Conservation (phyloP, 2,797 vertebrate species). For the Molossus alvarezi region DNA sequence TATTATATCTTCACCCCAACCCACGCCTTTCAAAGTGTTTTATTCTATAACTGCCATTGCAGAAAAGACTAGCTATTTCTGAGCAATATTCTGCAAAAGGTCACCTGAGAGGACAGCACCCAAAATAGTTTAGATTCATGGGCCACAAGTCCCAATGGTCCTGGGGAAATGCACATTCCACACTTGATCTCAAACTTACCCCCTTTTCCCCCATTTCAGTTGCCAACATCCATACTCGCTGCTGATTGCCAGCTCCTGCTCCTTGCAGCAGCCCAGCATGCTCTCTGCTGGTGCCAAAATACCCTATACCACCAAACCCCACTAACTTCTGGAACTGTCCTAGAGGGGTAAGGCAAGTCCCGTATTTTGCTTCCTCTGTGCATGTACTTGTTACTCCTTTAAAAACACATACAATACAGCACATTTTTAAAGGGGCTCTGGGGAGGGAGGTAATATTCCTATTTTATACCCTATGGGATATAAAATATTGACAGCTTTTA, state of each 20-base stretch:
- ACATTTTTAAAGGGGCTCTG: conserved; percentile 84
- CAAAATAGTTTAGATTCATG: not conserved
- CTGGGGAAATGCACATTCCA: conserved; percentile 58
- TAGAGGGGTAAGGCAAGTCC: conserved; percentile 89
- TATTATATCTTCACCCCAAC: not conserved
- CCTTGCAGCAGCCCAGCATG: conserved; percentile 87
- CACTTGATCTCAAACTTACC: conserved; percentile 83
- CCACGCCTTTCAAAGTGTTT: not conserved
- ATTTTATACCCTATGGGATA: conserved; percentile 88
- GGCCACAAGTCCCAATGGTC: conserved; percentile 12
- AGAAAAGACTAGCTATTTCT: conserved; percentile 10
- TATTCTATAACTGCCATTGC: not conserved
- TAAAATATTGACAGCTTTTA: conserved; percentile 87
- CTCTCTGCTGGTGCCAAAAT: conserved; percentile 86
- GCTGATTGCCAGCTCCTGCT: conserved; percentile 88
- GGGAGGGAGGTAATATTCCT: conserved; percentile 85
- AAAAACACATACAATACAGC: conserved; percentile 86
- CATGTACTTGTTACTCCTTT: conserved; percentile 86
- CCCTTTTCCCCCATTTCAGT: conserved; percentile 82
- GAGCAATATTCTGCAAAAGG: not conserved
- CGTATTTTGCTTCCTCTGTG: conserved; percentile 86
- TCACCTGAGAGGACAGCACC: not conserved
- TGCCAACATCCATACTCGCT: conserved; percentile 87
- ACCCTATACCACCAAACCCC: conserved; percentile 78
- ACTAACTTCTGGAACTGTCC: conserved; percentile 83